Base-by-base conservation (phyloP, 2,888 invertebrate species). In the Vandiemenella viatica region DNA sequence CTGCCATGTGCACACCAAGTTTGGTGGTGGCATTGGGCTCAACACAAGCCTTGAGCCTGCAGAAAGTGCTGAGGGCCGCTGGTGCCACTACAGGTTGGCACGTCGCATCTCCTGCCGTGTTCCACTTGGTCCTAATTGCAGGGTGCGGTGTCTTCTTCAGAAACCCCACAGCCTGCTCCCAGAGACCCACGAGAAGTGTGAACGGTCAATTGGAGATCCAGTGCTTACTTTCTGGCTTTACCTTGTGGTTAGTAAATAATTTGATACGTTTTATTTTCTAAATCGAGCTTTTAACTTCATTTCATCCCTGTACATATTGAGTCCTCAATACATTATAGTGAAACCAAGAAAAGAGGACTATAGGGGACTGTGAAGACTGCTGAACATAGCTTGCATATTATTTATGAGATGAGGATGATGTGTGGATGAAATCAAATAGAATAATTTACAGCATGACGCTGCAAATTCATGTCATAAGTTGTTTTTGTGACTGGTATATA, bases 181-280 rank as follows among this genome's bases (percentile, higher is more conserved):
- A 13, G 13, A 10, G n/a, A 10, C 32, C 10, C n/a, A 10, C 3
- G 10, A 10, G 3, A 10, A 13, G n/a, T 32, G 32, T 32, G 32
- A 32, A 4, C 32, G 32, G 10, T 32, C n/a, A 13, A 32, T 32
- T 32, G 32, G 32, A n/a, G 13, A 13, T 10, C 32, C 32, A 13
- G 32, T 13, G 81, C 61, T 73, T 40, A 83, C 82, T 0, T 79
- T 84, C 61, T 80, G 80, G 76, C 69, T 71, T 40, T 89, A 88
- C 60, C 67, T 83, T 37, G 62, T 78, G 8, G 71, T 85, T 47
- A 55, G 52, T 51, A 10, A 18, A 18, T 20, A 20, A 38, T 40
- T 32, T 32, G n/a, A 32, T 32, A 13, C n/a, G 32, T n/a, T 32
- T 3, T 4, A 32, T 32, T n/a, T n/a, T n/a, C n/a, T 10, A 32